Conservation (phyloP, 2,888 invertebrate species). For the Tiliacea citrago region DNA sequence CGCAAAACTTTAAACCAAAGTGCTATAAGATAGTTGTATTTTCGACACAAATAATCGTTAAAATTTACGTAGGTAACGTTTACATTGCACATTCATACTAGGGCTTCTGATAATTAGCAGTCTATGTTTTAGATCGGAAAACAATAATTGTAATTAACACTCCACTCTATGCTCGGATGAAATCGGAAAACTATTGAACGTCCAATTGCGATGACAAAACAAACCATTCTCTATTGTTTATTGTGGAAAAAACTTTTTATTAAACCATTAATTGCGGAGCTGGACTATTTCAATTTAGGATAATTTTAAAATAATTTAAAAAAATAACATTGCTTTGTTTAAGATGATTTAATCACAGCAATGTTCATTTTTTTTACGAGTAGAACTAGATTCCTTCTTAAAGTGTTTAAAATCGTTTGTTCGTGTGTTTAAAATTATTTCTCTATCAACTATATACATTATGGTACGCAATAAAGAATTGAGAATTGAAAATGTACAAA, state of each 20-base stretch:
- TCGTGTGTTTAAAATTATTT: too few species aligned
- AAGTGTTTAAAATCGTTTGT: not conserved
- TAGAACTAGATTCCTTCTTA: not conserved
- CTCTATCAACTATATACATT: too few species aligned
- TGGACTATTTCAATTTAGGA: conserved; percentile 1
- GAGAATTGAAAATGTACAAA: too few species aligned
- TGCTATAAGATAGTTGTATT: not conserved
- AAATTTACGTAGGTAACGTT: not conserved
- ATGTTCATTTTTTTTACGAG: too few species aligned
- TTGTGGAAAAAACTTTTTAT: not conserved
- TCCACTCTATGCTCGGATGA: conserved; percentile 8
- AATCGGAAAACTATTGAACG: conserved; percentile 42
- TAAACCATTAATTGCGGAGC: not conserved
- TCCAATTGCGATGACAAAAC: conserved; percentile 16
- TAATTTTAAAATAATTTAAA: not conserved
- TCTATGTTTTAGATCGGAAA: conserved; percentile 22
- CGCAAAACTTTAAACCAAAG: not conserved
- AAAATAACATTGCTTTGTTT: not conserved
- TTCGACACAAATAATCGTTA: not conserved
- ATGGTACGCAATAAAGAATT: too few species aligned
- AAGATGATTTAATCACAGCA: too few species aligned
- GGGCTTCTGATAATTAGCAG: not conserved
- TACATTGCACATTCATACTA: too few species aligned
- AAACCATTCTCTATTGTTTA: not conserved
- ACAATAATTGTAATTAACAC: conserved; percentile 31